A percentile compares a stretch with the other conserved stretches of the same genome.
phyloP scores from a whole-genome alignment of 2,888 invertebrate genomes.

The Nudaria mundana region DNA sequence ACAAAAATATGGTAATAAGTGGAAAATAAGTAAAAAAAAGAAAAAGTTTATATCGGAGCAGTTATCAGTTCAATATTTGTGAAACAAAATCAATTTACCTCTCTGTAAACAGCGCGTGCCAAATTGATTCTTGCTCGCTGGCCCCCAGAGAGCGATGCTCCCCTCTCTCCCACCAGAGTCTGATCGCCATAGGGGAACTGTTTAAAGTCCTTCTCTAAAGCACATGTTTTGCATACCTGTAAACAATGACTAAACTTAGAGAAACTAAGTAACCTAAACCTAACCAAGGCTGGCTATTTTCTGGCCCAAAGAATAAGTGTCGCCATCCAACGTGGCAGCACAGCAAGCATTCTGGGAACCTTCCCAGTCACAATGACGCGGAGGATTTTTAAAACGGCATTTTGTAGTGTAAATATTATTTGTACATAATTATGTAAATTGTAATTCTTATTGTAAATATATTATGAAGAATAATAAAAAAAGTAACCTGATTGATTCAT shows the following conservation, averaged over 20 bases:
- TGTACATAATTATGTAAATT: too few species aligned
- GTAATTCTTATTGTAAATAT: too few species aligned
- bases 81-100: constrained; percentile 53
- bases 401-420: too few species aligned
- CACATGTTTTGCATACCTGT: constrained; percentile 74
- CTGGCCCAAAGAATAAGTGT: too few species aligned
- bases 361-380: too few species aligned
- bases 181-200: constrained; percentile 85
- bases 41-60: constrained; percentile 14
- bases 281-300: too few species aligned
- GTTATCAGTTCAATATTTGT: constrained; percentile 33
- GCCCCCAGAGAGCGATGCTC: constrained; percentile 86
- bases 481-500: too few species aligned
- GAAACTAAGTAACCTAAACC: neutral
- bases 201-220: constrained; percentile 76
- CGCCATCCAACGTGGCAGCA: too few species aligned
- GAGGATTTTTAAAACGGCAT: too few species aligned
- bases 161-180: constrained; percentile 87
- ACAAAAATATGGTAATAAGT: neutral
- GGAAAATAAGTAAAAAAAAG: neutral
- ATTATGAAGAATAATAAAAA: too few species aligned
- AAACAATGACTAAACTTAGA: neutral
- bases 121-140: constrained; percentile 87
- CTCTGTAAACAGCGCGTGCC: constrained; percentile 76
- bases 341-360: too few species aligned